Evolutionary conservation across 2,888 invertebrate genomes (phyloP).

Genomic region (Salpingus planirostris): DNA sequence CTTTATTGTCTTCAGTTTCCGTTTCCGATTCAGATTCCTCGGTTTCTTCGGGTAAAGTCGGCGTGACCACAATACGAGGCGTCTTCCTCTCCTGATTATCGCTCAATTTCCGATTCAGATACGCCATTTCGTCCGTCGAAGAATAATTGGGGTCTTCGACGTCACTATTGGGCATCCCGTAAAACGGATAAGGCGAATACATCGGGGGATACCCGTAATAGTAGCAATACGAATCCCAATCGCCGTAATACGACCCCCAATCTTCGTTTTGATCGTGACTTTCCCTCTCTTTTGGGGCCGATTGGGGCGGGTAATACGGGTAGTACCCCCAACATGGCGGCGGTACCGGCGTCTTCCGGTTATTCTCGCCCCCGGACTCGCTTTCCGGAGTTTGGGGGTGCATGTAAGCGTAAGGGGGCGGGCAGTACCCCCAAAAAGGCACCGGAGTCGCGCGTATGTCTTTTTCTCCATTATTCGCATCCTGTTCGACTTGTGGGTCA

Average conservation of each 20-base stretch:
- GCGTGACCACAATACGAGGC: conserved; percentile 19
- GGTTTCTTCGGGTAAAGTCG: conserved; percentile 16
- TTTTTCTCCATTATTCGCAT: conserved; percentile 4
- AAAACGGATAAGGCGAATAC: conserved; percentile 30
- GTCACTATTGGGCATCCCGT: conserved; percentile 23
- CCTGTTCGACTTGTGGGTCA: conserved; percentile 14
- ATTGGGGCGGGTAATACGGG: conserved; percentile 6
- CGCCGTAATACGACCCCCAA: too few relatives aligned
- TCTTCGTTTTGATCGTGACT: conserved; percentile 15
- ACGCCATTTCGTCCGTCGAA: conserved; percentile 41
- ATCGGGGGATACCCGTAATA: conserved; percentile 34
- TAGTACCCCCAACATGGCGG: conserved; percentile 16
- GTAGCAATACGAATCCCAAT: conserved; percentile 36
- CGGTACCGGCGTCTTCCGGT: conserved; percentile 13
- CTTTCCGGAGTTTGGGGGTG: conserved; percentile 9
- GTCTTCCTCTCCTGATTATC: conserved; percentile 19
- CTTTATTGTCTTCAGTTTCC: conserved; percentile 19
- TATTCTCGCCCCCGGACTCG: conserved; percentile 15
- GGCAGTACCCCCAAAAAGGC: conserved; percentile 30
- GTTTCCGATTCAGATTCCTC: conserved; percentile 28
- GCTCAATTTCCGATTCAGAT: conserved; percentile 18
- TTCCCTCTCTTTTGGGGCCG: conserved; percentile 8
- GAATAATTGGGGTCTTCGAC: conserved; percentile 36
- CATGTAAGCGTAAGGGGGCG: conserved; percentile 15
- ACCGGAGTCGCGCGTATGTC: conserved; percentile 21